phyloP scores from a whole-genome alignment of 92 coral and sea anemone genomes.

The Zoanthus gigantus region DNA sequence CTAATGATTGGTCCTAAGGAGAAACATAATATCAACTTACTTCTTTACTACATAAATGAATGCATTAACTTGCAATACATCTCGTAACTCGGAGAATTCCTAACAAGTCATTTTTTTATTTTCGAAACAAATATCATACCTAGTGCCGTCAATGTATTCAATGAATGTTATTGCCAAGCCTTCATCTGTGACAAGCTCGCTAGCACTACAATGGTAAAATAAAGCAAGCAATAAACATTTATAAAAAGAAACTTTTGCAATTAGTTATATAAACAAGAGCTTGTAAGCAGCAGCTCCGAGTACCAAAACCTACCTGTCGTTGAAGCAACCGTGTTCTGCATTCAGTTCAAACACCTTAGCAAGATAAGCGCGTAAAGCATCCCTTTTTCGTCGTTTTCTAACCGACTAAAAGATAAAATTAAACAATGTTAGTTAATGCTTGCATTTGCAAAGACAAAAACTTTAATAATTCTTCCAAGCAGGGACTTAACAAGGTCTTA shows the following conservation, averaged over 20 bases:
- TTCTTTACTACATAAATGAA: no score
- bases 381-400: constrained; percentile 91
- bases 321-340: constrained; percentile 95
- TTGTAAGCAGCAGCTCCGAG: neutral
- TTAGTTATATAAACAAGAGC: neutral
- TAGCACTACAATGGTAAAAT: constrained; percentile 66
- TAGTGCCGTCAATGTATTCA: constrained; percentile 96
- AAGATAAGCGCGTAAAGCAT: constrained; percentile 88
- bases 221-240: neutral
- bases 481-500: no score
- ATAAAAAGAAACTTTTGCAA: no score
- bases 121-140: constrained; percentile 57
- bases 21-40: no score
- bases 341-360: constrained; percentile 95
- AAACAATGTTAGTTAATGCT: neutral
- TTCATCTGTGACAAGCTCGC: constrained; percentile 88
- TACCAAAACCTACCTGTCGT: constrained; percentile 79
- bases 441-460: no score
- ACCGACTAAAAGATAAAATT: constrained; percentile 58
- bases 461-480: no score
- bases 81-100: no score
- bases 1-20: no score
- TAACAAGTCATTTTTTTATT: no score
- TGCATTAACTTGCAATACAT: no score
- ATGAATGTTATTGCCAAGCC: constrained; percentile 80